A percentile compares a stretch with the other conserved stretches of the same genome.
Evolutionary conservation across 2,888 invertebrate species (phyloP).

Genomic region (Glyphotaelius pellucidus): DNA sequence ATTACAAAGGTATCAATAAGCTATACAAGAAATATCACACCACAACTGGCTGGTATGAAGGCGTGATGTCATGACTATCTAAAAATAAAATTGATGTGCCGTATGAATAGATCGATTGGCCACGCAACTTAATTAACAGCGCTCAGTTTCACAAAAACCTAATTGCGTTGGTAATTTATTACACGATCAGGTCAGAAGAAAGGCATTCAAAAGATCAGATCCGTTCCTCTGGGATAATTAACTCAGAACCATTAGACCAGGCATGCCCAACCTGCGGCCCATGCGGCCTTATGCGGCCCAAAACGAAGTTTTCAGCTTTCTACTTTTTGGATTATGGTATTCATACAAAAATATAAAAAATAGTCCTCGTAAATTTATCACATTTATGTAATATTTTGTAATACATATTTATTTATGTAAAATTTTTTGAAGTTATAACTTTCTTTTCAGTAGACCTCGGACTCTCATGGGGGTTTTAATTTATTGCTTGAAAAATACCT

Average conservation of each 20-base stretch:
- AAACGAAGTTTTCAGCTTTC: no score
- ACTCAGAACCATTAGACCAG: neutral
- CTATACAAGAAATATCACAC: neutral
- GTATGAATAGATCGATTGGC: conserved; percentile 2
- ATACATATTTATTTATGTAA: no score
- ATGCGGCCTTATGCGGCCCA: no score
- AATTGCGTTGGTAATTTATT: neutral
- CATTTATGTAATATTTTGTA: no score
- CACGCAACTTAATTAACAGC: neutral
- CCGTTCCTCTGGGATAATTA: neutral
- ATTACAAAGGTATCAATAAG: neutral
- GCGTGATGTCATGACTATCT: neutral
- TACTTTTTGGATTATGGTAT: no score
- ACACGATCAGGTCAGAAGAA: neutral
- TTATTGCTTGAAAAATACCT: no score
- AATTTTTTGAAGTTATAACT: no score
- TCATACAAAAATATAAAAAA: no score
- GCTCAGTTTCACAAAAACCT: neutral
- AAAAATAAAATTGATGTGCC: neutral
- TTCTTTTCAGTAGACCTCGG: no score
- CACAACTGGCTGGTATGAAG: neutral
- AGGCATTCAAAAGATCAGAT: neutral
- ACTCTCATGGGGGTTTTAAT: no score
- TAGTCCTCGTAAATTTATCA: no score
- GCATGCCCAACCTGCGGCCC: no score